Base-by-base conservation (phyloP, 64 coral and sea anemone genomes). In the Stichodactyla mertensii region DNA sequence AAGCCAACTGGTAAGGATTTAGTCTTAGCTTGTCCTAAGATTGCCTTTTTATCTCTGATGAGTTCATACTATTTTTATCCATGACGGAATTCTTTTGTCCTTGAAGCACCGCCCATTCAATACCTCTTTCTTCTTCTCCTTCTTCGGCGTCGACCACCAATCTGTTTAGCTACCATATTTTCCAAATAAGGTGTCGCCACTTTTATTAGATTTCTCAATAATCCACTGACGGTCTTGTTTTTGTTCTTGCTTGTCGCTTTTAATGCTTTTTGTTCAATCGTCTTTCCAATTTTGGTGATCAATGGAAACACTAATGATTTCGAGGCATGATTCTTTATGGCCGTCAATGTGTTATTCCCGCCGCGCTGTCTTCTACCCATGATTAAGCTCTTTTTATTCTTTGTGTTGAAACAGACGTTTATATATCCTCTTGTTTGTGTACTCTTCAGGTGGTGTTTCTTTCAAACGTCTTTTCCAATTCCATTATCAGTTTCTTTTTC, bases 141-240 rank as follows among this genome's bases (percentile, higher is more conserved):
- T 10, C 24, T 74, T 28, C 23, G 23, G 7, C 69, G 69, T 20
- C 69, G 69, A 31, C 69, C 67, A 71, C 67, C 67, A 27, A 71
- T 71, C 23, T 74, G 69, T 24, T 74, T 74, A 22, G 66, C 62
- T 58, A 58, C 1, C 56, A 58, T 15, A 58, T 58, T 58, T 58
- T 58, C 3, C 36, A 66, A 66, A 66, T 22, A 66, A 66, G 62
- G 62, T 66, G 62, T 66, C 22, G 62, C 62, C 62, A 16, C 62
- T 8, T 66, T 66, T 66, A 66, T 66, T 66, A 22, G 62, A 66
- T 66, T 66, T 6, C 62, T 66, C 69, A 74, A 27, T 31, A 74
- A 74, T 74, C 69, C 69, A 74, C 69, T 74, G 24, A 74, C 69
- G 22, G 69, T 31, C 7, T 74, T 74, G 69, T 74, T 74, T 31